Percentiles rank a stretch among this genome's conserved stretches.
Evolutionary conservation across 2,113 vertebrate genomes (phyloP).

Genomic region (Petromus typicus): DNA sequence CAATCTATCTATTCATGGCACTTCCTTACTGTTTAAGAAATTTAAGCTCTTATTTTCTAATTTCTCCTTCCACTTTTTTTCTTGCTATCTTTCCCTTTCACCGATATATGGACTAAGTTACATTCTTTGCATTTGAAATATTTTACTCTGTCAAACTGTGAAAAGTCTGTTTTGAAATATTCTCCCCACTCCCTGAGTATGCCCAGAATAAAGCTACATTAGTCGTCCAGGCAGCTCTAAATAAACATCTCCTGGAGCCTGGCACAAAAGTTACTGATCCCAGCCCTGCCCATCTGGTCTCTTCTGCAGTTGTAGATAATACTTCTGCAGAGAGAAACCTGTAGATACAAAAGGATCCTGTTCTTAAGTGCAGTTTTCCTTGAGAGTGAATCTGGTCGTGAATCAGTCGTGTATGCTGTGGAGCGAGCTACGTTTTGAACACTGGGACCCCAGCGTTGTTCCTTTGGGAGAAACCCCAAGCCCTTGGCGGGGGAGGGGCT

Average conservation of each 20-base stretch:
- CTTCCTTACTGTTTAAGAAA: neutral
- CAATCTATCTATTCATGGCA: neutral
- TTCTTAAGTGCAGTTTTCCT: neutral
- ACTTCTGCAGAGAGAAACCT: neutral
- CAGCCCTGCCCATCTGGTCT: neutral
- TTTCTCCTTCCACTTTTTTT: neutral
- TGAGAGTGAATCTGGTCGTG: neutral
- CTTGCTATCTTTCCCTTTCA: neutral
- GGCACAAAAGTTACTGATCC: neutral
- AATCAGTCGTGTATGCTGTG: accelerated
- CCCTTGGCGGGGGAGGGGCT: accelerated
- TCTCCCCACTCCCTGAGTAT: neutral
- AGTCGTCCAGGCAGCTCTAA: neutral
- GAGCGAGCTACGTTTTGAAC: neutral
- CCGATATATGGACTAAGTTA: neutral
- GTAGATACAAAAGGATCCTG: neutral
- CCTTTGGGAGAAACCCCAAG: neutral
- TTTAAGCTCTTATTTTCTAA: neutral
- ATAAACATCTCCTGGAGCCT: neutral
- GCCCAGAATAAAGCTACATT: neutral
- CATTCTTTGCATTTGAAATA: neutral
- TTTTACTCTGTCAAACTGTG: neutral
- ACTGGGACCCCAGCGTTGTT: neutral
- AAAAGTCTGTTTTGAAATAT: neutral
- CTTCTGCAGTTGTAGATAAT: neutral